phyloP scores from a whole-genome alignment of 2,113 vertebrate genomes.

The Mobula birostris region DNA sequence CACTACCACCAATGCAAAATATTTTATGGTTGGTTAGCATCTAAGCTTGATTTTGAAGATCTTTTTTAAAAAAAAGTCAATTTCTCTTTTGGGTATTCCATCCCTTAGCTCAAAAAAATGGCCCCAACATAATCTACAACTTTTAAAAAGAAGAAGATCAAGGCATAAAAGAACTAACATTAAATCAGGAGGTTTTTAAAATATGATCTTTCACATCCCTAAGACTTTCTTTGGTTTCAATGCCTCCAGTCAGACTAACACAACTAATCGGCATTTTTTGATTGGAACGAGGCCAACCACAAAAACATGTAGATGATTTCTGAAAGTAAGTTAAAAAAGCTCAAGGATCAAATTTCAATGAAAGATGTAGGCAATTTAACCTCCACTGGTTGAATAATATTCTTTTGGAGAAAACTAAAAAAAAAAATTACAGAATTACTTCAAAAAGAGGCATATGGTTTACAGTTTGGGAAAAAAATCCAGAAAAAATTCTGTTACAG shows the following conservation, averaged over 20 bases:
- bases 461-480: not conserved
- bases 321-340: not conserved
- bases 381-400: conserved; percentile 12
- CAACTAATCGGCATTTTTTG: not conserved
- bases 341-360: not conserved
- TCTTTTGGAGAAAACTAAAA: not conserved
- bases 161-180: not conserved
- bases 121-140: not conserved
- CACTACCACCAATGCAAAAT: not conserved
- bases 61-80: too few species aligned
- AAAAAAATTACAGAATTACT: not conserved
- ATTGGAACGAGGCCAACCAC: not conserved
- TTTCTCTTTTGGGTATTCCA: not conserved
- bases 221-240: not conserved
- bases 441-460: not conserved
- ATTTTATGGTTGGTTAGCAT: not conserved
- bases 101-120: not conserved
- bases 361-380: not conserved
- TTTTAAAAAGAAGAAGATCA: not conserved
- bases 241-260: not conserved
- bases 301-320: not conserved
- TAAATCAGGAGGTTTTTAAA: not conserved
- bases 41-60: not conserved
- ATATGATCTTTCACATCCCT: not conserved
- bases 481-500: not conserved